phyloP scores from a whole-genome alignment of 2,113 vertebrate species.

The Cettia cetti region DNA sequence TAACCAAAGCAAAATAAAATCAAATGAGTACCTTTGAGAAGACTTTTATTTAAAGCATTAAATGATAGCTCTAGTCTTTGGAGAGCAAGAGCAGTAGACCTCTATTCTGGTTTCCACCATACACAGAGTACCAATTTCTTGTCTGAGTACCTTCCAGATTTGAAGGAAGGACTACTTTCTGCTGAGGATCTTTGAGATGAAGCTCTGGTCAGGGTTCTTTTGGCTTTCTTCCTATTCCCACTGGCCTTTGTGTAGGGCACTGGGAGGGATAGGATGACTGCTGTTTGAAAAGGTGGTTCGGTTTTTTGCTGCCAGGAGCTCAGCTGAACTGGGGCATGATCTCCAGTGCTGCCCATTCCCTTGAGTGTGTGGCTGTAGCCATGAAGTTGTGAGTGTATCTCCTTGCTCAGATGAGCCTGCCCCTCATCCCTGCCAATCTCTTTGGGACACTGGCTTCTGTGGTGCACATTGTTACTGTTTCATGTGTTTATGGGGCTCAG shows the following conservation, averaged over 20 bases:
- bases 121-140: background rate
- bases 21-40: background rate
- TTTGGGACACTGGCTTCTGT: background rate
- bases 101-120: background rate
- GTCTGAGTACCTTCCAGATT: background rate
- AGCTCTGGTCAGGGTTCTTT: background rate
- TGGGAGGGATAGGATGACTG: background rate
- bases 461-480: background rate
- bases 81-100: background rate
- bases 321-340: background rate
- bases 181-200: background rate
- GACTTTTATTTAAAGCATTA: conserved; percentile 46
- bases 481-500: background rate
- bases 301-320: background rate
- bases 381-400: background rate
- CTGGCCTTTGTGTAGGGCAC: background rate
- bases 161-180: background rate
- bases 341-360: background rate
- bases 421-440: background rate
- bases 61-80: conserved; percentile 33
- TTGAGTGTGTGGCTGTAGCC: background rate
- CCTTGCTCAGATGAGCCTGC: background rate
- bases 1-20: conserved; percentile 2
- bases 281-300: background rate
- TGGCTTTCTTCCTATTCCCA: background rate